Percentiles rank a stretch among this genome's conserved stretches.
phyloP scores from a whole-genome alignment of 2,888 invertebrate species.

The Hyles lineata region DNA sequence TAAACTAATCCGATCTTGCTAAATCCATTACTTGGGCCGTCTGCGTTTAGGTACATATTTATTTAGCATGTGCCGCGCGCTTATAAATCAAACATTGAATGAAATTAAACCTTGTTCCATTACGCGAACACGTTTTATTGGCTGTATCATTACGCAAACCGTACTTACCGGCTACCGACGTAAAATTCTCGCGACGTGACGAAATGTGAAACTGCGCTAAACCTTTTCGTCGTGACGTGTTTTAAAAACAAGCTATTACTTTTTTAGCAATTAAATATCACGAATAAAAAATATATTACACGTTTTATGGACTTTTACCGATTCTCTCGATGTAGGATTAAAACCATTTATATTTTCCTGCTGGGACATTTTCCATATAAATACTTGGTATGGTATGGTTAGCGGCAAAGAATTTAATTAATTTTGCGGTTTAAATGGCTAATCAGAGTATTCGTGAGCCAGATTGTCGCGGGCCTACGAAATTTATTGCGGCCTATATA shows the following conservation, averaged over 20 bases:
- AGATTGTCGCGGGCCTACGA: background rate
- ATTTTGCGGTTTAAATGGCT: background rate
- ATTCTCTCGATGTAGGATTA: conserved; percentile 7
- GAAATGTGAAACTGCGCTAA: conserved; percentile 42
- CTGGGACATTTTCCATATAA: background rate
- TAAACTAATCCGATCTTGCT: conserved; percentile 16
- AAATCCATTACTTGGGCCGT: conserved; percentile 18
- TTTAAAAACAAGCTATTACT: conserved; percentile 33
- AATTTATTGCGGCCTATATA: conserved; percentile 3
- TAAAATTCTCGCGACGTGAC: conserved; percentile 42
- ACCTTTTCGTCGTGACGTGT: conserved; percentile 37
- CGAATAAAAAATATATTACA: background rate
- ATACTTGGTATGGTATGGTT: background rate
- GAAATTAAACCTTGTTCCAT: conserved; percentile 46
- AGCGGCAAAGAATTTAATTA: conserved; percentile 6
- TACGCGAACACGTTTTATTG: conserved; percentile 44
- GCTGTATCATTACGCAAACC: conserved; percentile 47
- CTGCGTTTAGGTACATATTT: background rate
- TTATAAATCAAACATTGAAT: conserved; percentile 41
- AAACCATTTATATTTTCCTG: conserved; percentile 13
- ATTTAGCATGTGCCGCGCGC: conserved; percentile 11
- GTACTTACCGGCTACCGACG: conserved; percentile 33
- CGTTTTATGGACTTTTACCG: conserved; percentile 17
- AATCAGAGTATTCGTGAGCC: background rate
- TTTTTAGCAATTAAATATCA: conserved; percentile 21